These are phyloP conservation scores for Lepidurus couesii DNA, from an alignment of 1,140 invertebrate genomes.

Conservation along the genomic window DNA sequence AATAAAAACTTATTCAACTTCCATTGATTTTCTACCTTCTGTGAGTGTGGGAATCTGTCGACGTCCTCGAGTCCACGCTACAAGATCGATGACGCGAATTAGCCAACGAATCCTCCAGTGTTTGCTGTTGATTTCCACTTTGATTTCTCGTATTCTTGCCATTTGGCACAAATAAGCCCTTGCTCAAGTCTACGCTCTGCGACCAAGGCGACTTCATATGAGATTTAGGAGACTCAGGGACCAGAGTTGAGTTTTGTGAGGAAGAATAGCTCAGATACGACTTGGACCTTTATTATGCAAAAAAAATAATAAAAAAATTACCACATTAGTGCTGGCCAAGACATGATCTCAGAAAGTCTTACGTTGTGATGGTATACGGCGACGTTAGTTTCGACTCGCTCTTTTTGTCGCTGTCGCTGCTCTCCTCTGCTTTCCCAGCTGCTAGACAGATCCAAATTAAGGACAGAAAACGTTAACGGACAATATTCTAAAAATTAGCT, in stretches of 20 bases:
- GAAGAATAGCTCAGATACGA: not conserved
- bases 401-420: conserved; percentile 11
- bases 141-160: not conserved
- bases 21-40: not conserved
- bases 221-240: not conserved
- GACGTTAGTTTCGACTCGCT: not conserved
- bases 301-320: not conserved
- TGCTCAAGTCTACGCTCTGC: not conserved
- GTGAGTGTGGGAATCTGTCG: not conserved
- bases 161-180: not conserved
- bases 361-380: not conserved
- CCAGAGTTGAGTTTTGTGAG: not conserved
- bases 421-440: conserved; percentile 1
- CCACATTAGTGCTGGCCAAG: not conserved
- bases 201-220: not conserved
- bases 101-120: not conserved
- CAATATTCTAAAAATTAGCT: not conserved
- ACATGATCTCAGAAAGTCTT: not conserved
- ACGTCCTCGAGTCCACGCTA: conserved; percentile 5
- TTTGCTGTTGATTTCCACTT: not conserved
- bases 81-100: not conserved
- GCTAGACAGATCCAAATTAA: not conserved
- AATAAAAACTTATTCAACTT: not conserved
- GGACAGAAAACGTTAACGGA: not conserved
- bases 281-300: not conserved